These are phyloP conservation scores for Grantiella picta DNA, from an alignment of 2,113 vertebrate species.

Conservation along the genomic window DNA sequence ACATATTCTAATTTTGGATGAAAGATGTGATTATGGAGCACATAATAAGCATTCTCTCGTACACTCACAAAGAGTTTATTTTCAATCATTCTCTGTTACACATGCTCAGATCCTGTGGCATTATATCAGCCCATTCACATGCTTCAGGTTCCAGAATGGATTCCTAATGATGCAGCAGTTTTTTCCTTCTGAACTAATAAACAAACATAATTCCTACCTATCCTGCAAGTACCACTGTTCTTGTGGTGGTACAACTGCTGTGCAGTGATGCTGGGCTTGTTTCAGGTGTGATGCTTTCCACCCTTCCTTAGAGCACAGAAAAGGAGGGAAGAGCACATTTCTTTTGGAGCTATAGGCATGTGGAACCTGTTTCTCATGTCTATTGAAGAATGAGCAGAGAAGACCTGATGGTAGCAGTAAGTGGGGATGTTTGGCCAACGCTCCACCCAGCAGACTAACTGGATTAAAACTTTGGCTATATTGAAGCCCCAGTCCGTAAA, in stretches of 20 bases:
- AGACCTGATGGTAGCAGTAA: neutral
- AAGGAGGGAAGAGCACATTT: neutral
- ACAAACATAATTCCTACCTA: neutral
- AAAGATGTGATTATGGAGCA: slow-evolving; percentile 43
- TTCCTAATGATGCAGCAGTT: neutral
- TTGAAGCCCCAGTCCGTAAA: neutral
- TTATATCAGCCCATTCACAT: neutral
- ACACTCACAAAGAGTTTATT: neutral
- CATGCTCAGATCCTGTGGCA: neutral
- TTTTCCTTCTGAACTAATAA: neutral
- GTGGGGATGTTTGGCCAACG: neutral
- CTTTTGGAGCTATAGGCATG: neutral
- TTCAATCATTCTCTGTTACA: neutral
- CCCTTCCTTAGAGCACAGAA: neutral
- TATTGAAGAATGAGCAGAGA: neutral
- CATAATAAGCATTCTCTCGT: slow-evolving; percentile 39
- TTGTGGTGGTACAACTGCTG: neutral
- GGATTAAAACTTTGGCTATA: neutral
- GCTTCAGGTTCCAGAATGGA: neutral
- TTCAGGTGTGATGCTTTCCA: neutral
- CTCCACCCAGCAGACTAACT: neutral
- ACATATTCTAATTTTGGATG: neutral
- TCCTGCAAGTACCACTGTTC: neutral
- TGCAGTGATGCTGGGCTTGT: neutral
- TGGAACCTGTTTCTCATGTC: neutral